Evolutionary conservation across 1,140 invertebrate species (phyloP).

Genomic region (Tetragnatha versicolor): DNA sequence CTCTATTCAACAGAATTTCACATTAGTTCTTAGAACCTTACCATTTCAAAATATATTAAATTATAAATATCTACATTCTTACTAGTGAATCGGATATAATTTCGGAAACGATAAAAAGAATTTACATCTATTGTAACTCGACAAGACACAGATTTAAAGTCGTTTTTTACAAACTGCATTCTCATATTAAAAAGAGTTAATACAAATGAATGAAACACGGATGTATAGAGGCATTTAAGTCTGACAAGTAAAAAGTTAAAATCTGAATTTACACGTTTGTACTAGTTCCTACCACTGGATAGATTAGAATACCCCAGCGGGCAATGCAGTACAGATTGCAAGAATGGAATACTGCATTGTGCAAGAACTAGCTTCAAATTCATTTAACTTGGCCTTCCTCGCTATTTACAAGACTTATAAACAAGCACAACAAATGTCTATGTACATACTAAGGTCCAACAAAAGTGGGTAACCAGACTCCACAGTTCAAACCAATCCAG

Average conservation of each 20-base stretch:
- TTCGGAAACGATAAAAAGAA: too few relatives aligned
- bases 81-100: too few relatives aligned
- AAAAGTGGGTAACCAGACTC: not conserved
- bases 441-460: not conserved
- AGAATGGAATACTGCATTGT: slow-evolving; percentile 15
- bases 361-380: slow-evolving; percentile 24
- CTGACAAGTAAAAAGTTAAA: slow-evolving; percentile 46
- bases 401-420: slow-evolving; percentile 37
- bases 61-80: too few relatives aligned
- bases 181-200: too few relatives aligned
- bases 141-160: too few relatives aligned
- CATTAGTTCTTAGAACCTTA: too few relatives aligned
- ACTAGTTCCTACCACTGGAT: slow-evolving; percentile 46
- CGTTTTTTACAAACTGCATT: too few relatives aligned
- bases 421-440: slow-evolving; percentile 1
- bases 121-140: too few relatives aligned
- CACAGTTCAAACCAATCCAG: not conserved
- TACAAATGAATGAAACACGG: slow-evolving; percentile 11
- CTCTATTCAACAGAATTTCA: not conserved
- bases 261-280: slow-evolving; percentile 47
- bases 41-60: too few relatives aligned
- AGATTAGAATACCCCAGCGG: slow-evolving; percentile 30
- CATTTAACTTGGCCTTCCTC: slow-evolving; percentile 6
- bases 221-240: slow-evolving; percentile 27
- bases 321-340: slow-evolving; percentile 1